These are phyloP conservation scores for Heliocidaris erythrogramma DNA, from an alignment of 35 echinoderm and acorn worm species.

Conservation along the genomic window DNA sequence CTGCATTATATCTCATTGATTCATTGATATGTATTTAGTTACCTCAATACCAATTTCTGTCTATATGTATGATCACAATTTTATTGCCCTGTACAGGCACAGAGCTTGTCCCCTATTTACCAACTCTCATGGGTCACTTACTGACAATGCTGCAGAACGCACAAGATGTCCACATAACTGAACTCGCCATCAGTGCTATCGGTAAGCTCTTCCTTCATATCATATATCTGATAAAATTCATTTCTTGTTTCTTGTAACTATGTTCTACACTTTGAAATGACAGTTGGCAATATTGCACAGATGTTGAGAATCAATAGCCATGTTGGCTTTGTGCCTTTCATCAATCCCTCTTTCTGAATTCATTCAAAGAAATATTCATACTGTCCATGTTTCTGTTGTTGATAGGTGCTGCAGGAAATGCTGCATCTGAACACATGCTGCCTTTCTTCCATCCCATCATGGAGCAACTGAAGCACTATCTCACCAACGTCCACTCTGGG, in stretches of 20 bases:
- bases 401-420: slow-evolving; percentile 84
- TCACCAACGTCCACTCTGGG: slow-evolving; percentile 54
- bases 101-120: slow-evolving; percentile 87
- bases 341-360: no score
- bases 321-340: no score
- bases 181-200: slow-evolving; percentile 95
- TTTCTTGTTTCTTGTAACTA: no score
- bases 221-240: neutral
- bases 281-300: no score
- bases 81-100: slow-evolving; percentile 28
- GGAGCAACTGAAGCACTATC: slow-evolving; percentile 81
- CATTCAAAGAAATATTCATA: neutral
- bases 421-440: slow-evolving; percentile 83
- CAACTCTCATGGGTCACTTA: slow-evolving; percentile 80
- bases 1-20: no score
- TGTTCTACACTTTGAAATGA: neutral
- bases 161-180: slow-evolving; percentile 72
- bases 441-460: slow-evolving; percentile 90
- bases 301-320: no score
- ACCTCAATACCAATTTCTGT: no score
- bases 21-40: no score
- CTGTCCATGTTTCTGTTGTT: neutral
- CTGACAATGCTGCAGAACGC: slow-evolving; percentile 82
- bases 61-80: neutral
- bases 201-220: slow-evolving; percentile 51